Evolutionary conservation across 1,140 invertebrate genomes (phyloP), one percentile per base, ranked within the genome.

Genomic region (Scaptodrosophila lebanonensis): DNA sequence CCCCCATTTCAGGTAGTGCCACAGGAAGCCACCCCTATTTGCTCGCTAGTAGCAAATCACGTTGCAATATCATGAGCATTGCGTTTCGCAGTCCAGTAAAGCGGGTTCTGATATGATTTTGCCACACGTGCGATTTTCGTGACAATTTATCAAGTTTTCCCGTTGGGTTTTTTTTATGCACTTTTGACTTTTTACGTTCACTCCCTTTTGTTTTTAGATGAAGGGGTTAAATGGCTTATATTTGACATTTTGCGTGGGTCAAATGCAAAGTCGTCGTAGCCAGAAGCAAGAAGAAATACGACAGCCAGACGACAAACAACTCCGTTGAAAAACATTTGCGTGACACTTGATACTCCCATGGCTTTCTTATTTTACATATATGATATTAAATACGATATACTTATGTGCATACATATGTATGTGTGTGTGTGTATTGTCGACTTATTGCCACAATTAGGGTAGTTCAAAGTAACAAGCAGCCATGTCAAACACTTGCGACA

Each of bases 121-220:
- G 75, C 65, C n/a, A 66, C 73, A 79, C 73, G 73, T 79, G 73
- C 73, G 65, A 82, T 75, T 69, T 75, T 73, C 75, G 73, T 79
- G 73, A 63, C 76, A 82, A 69, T 66, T 82, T 69, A 79, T 82
- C 65, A 75, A 67, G 63, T 64, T 66, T 61, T 64, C 45, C 38
- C 32, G 40, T 43, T 45, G 12, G 3, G 7, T 44, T 38, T 18
- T 39, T 59, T 32, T 39, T 52, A 29, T 58, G 17, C 12, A 13
- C 33, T 57, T 45, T 49, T 13, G 30, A 33, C 45, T 38, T 33
- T 7, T 15, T 27, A 60, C 66, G 50, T 49, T 64, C 17, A n/a
- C n/a, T n/a, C 29, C 29, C 13, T 44, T 44, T 22, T 27, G 15
- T 44, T 39, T 47, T 40, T 11, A 11, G 27, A 25, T n/a, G 12